Conservation (phyloP, 2,797 vertebrate genomes). For the Vultur gryphus region DNA sequence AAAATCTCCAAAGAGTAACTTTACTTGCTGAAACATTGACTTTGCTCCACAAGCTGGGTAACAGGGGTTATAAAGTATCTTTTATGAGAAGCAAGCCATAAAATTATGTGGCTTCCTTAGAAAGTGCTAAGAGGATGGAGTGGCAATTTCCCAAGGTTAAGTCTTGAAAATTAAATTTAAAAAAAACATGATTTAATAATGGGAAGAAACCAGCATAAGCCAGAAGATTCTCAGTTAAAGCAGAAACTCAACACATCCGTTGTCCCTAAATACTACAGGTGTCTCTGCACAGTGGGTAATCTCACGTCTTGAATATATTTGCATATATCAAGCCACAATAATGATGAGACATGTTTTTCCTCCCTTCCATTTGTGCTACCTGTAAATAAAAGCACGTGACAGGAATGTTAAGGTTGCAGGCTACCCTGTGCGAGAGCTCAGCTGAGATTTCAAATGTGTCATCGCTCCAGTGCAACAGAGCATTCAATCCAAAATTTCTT, state of each 20-base stretch:
- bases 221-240: slow-evolving; percentile 27
- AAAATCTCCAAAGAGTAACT: not conserved
- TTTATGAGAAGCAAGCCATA: slow-evolving; percentile 15
- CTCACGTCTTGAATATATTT: slow-evolving; percentile 57
- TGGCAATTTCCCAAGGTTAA: slow-evolving; percentile 53
- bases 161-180: slow-evolving; percentile 33
- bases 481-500: not conserved
- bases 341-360: slow-evolving; percentile 55
- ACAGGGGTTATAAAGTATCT: slow-evolving; percentile 11
- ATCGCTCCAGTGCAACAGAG: not conserved
- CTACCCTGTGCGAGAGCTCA: not conserved
- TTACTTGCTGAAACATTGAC: slow-evolving; percentile 19
- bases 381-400: slow-evolving; percentile 66
- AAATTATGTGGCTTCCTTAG: slow-evolving; percentile 15
- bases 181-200: slow-evolving; percentile 7
- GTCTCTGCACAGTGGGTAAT: slow-evolving; percentile 46
- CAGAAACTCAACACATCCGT: slow-evolving; percentile 42
- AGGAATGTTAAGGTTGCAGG: slow-evolving; percentile 38
- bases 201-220: not conserved
- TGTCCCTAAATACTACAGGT: slow-evolving; percentile 58
- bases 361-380: slow-evolving; percentile 51
- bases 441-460: not conserved
- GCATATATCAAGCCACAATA: slow-evolving; percentile 60
- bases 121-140: slow-evolving; percentile 34
- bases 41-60: not conserved